phyloP scores from a whole-genome alignment of 2,888 invertebrate genomes.

The Vandiemenella viatica region DNA sequence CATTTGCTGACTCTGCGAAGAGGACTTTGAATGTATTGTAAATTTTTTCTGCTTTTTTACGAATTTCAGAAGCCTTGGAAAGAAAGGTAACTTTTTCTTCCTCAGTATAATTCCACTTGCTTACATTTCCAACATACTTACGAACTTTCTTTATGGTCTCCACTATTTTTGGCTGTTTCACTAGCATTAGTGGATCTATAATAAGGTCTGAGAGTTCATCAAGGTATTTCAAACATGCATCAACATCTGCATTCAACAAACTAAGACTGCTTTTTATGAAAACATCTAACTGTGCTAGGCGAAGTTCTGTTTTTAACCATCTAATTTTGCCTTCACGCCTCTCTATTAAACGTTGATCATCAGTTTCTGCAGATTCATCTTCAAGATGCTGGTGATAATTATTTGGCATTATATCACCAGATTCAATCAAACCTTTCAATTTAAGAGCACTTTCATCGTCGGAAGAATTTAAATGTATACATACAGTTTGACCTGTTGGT shows the following conservation, averaged over 20 bases:
- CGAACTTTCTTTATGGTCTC: constrained; percentile 51
- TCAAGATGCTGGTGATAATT: constrained; percentile 29
- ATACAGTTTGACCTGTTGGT: background rate
- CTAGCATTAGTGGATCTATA: constrained; percentile 56
- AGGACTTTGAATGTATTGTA: constrained; percentile 42
- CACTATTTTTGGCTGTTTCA: constrained; percentile 64
- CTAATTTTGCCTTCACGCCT: constrained; percentile 37
- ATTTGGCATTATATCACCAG: constrained; percentile 40
- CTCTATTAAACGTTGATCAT: constrained; percentile 43
- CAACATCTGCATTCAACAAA: constrained; percentile 53
- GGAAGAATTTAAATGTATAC: background rate
- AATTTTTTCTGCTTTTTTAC: constrained; percentile 49
- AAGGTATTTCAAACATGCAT: constrained; percentile 51
- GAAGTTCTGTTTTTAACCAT: constrained; percentile 47
- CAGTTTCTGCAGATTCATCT: constrained; percentile 35
- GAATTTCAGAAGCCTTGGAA: constrained; percentile 50
- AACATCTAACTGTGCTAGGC: constrained; percentile 46
- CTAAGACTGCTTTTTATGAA: constrained; percentile 51
- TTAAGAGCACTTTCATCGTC: constrained; percentile 21
- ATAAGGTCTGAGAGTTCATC: constrained; percentile 43
- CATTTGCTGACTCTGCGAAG: constrained; percentile 43
- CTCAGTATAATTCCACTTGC: constrained; percentile 50
- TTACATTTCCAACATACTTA: constrained; percentile 61
- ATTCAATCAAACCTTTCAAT: constrained; percentile 33
- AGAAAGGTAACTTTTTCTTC: constrained; percentile 43